Percentiles rank a stretch among this genome's conserved stretches.
Evolutionary conservation across 2,888 invertebrate genomes (phyloP).

Genomic region (Ophraella communa): DNA sequence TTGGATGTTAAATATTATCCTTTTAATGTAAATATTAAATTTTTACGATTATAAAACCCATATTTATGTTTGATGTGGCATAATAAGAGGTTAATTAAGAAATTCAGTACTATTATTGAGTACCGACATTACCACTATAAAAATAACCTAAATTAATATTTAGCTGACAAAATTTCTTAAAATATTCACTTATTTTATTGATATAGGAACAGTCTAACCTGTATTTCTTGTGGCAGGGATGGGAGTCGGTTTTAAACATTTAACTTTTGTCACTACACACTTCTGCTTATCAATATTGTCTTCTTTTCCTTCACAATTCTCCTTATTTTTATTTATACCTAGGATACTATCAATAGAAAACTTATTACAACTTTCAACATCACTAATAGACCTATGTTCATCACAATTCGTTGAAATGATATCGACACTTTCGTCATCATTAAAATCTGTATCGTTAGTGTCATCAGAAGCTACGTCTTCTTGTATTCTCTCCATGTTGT

Average conservation of each 20-base stretch:
- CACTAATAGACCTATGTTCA: constrained; percentile 38
- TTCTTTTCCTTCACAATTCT: constrained; percentile 33
- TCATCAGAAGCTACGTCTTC: constrained; percentile 37
- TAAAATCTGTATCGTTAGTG: constrained; percentile 41
- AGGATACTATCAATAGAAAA: constrained; percentile 59
- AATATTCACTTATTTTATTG: not conserved
- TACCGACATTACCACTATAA: too few species aligned
- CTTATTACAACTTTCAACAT: constrained; percentile 50
- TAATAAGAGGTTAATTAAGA: too few species aligned
- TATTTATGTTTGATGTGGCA: too few species aligned
- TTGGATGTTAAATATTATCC: too few species aligned
- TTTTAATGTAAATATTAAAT: too few species aligned
- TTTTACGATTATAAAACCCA: too few species aligned
- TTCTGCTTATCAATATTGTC: constrained; percentile 33
- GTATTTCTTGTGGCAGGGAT: constrained; percentile 44
- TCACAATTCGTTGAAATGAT: constrained; percentile 45
- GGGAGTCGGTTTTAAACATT: constrained; percentile 55
- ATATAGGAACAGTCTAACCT: constrained; percentile 22
- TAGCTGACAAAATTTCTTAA: too few species aligned
- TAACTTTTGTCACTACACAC: constrained; percentile 43
- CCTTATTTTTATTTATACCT: constrained; percentile 47
- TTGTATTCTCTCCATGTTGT: constrained; percentile 21
- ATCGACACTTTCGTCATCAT: constrained; percentile 49
- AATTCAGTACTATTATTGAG: too few species aligned
- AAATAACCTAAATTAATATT: too few species aligned